phyloP scores from a whole-genome alignment of 2,888 invertebrate genomes.

The Limenitis camilla region DNA sequence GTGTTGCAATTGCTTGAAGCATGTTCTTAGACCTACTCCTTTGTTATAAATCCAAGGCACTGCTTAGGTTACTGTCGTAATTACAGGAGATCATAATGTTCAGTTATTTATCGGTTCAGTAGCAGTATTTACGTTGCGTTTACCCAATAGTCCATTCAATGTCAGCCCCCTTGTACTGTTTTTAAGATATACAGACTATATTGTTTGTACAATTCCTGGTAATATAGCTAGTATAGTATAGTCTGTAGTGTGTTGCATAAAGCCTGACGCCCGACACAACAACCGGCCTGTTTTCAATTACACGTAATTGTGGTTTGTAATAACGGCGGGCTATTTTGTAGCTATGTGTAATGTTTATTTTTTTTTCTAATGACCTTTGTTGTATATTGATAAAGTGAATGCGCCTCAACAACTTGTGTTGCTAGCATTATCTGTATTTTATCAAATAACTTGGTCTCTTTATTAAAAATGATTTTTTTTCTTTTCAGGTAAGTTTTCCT shows the following conservation, averaged over 20 bases:
- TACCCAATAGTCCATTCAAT: no score
- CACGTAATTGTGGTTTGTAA: slow-evolving; percentile 64
- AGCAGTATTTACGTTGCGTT: no score
- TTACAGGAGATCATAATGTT: no score
- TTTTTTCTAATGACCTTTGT: slow-evolving; percentile 33
- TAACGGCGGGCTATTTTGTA: slow-evolving; percentile 59
- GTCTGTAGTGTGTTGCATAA: slow-evolving; percentile 22
- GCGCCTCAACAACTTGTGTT: neutral
- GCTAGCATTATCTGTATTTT: neutral
- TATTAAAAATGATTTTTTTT: slow-evolving; percentile 20
- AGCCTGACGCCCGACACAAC: slow-evolving; percentile 47
- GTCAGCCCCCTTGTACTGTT: no score
- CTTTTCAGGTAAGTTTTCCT: slow-evolving; percentile 35
- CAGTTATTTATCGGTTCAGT: no score
- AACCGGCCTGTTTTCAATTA: slow-evolving; percentile 68
- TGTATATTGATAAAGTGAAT: neutral
- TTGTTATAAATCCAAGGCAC: no score
- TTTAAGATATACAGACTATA: no score
- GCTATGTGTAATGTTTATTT: slow-evolving; percentile 63
- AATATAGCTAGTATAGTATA: slow-evolving; percentile 2
- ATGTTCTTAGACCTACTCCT: no score
- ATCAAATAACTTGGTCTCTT: neutral
- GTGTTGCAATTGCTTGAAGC: no score
- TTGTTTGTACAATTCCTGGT: neutral
- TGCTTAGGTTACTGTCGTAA: no score